phyloP scores from a whole-genome alignment of 92 coral and sea anemone species.

The Siderastrea radians region DNA sequence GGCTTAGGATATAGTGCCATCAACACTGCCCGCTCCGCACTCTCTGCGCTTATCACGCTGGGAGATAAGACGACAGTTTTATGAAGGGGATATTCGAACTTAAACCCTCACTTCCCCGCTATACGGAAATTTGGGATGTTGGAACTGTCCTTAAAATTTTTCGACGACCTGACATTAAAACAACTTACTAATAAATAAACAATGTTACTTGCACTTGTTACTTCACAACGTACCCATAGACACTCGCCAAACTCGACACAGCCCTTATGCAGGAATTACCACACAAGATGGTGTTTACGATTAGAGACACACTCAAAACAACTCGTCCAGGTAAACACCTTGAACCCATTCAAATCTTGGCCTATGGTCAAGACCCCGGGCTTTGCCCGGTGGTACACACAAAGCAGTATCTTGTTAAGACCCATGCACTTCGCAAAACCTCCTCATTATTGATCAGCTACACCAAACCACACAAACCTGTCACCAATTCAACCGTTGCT shows the following conservation, averaged over 20 bases:
- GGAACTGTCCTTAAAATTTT: constrained; percentile 35
- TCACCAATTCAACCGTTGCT: constrained; percentile 24
- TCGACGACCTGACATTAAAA: constrained; percentile 19
- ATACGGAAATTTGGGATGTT: constrained; percentile 33
- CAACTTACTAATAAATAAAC: constrained; percentile 27
- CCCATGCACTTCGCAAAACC: constrained; percentile 4
- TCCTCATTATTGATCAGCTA: not conserved
- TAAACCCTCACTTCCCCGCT: constrained; percentile 35
- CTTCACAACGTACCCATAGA: constrained; percentile 54
- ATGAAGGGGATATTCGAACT: constrained; percentile 36
- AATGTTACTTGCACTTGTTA: constrained; percentile 42
- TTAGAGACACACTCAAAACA: constrained; percentile 44
- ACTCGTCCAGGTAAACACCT: constrained; percentile 47
- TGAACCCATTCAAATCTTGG: constrained; percentile 35
- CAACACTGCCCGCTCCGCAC: constrained; percentile 64
- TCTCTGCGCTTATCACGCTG: constrained; percentile 40
- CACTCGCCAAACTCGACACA: constrained; percentile 37
- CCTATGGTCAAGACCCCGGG: not conserved
- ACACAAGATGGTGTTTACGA: constrained; percentile 18
- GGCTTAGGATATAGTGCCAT: constrained; percentile 60
- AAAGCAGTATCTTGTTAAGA: constrained; percentile 12
- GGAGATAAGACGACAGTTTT: constrained; percentile 23
- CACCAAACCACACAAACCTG: constrained; percentile 13
- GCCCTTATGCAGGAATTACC: constrained; percentile 23
- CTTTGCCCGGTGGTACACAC: constrained; percentile 7